Conservation (phyloP, 2,113 vertebrate species). For the Atlantisia rogersi region DNA sequence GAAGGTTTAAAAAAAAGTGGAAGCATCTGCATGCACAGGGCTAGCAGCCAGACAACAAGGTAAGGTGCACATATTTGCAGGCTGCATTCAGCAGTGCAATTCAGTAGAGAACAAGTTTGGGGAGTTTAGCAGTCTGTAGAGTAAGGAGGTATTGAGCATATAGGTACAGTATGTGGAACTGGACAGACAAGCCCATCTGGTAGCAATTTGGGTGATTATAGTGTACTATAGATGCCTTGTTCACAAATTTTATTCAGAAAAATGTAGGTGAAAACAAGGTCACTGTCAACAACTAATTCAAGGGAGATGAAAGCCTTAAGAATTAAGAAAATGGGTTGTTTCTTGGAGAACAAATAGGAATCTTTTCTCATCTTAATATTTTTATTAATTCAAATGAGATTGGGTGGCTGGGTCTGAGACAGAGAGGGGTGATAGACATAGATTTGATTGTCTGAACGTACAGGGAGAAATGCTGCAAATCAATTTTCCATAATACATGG, state of each 20-base stretch:
- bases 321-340: not conserved
- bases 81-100: not conserved
- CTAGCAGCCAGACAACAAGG: not conserved
- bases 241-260: not conserved
- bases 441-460: not conserved
- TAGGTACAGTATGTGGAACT: not conserved
- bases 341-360: not conserved
- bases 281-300: not conserved
- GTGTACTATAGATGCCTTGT: not conserved
- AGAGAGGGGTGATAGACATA: not conserved
- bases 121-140: not conserved
- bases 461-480: not conserved
- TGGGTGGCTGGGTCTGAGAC: not conserved
- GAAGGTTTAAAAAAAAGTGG: not conserved
- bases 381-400: not conserved
- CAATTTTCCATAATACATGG: not conserved
- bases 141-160: not conserved
- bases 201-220: not conserved
- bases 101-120: not conserved
- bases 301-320: not conserved
- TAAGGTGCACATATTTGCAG: not conserved
- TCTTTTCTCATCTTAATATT: not conserved
- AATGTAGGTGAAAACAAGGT: not conserved
- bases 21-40: not conserved
- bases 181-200: not conserved